Evolutionary conservation across 2,797 vertebrate species (phyloP).

Genomic region (Cyprinodon diabolis): DNA sequence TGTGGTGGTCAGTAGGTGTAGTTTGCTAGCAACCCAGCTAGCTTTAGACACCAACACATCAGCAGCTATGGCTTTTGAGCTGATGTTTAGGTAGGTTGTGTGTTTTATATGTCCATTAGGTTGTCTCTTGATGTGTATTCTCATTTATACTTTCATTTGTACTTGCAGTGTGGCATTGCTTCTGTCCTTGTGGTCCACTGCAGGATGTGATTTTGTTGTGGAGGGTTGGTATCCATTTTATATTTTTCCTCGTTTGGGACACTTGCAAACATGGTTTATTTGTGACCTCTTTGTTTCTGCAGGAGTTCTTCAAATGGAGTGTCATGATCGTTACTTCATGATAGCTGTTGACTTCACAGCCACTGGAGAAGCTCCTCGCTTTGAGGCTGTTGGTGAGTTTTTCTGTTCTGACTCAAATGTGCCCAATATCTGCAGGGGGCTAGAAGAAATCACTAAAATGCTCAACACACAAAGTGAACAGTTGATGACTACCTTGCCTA

Average conservation of each 20-base stretch:
- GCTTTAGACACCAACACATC: slow-evolving; percentile 57
- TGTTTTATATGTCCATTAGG: not conserved
- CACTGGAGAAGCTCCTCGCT: slow-evolving; percentile 41
- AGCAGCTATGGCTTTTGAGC: slow-evolving; percentile 50
- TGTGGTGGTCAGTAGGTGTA: slow-evolving; percentile 49
- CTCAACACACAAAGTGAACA: too few species aligned
- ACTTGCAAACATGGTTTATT: rapidly evolving
- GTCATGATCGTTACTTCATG: slow-evolving; percentile 67
- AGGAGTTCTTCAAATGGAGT: slow-evolving; percentile 63
- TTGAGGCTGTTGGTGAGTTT: slow-evolving; percentile 71
- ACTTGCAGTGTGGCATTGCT: slow-evolving; percentile 44
- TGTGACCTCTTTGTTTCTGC: not conserved
- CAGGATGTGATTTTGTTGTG: slow-evolving; percentile 21
- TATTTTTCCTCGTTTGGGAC: rapidly evolving
- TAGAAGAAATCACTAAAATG: too few species aligned
- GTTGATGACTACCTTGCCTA: too few species aligned
- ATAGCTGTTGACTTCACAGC: slow-evolving; percentile 57
- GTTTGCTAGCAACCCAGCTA: slow-evolving; percentile 44
- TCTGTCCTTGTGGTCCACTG: slow-evolving; percentile 20
- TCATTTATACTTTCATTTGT: not conserved
- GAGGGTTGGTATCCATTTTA: slow-evolving; percentile 29
- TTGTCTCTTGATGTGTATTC: not conserved
- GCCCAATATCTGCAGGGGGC: too few species aligned
- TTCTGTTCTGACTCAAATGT: not conserved
- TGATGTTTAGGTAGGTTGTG: slow-evolving; percentile 40